These are phyloP conservation scores for Orthosia gracilis DNA, from an alignment of 2,888 invertebrate genomes.

Conservation along the genomic window DNA sequence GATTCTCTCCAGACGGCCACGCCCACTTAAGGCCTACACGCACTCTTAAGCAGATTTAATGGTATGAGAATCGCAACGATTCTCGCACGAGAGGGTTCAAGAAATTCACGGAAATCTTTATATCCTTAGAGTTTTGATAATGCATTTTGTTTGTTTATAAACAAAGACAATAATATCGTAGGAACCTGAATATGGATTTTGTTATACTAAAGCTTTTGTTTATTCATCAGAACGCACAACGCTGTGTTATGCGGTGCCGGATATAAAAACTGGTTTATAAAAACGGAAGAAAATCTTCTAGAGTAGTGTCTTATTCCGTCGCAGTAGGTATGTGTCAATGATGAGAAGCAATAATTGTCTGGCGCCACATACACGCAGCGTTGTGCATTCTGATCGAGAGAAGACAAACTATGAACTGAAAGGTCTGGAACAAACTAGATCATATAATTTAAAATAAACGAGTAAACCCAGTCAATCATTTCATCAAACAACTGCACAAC, in stretches of 20 bases:
- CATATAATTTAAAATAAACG: background rate
- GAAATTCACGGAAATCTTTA: background rate
- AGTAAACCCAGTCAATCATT: background rate
- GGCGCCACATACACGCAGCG: too few species aligned
- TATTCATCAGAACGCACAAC: too few species aligned
- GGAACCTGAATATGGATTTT: background rate
- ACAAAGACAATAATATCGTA: background rate
- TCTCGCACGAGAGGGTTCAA: slow-evolving; percentile 6
- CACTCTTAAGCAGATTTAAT: slow-evolving; percentile 72
- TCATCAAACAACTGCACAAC: background rate
- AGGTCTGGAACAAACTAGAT: background rate
- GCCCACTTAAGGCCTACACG: slow-evolving; percentile 70
- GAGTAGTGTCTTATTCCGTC: too few species aligned
- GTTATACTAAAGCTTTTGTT: background rate
- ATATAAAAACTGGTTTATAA: too few species aligned
- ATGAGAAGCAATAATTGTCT: too few species aligned
- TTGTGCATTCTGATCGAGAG: background rate
- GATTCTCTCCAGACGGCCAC: slow-evolving; percentile 75
- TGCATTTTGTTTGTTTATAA: background rate
- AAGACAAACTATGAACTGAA: too few species aligned
- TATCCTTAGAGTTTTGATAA: background rate
- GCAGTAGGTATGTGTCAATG: too few species aligned
- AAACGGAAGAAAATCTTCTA: too few species aligned
- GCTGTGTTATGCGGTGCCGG: too few species aligned
- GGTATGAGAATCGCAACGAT: slow-evolving; percentile 68